Conservation (phyloP, 2,888 invertebrate genomes). For the Coleophora deauratella region DNA sequence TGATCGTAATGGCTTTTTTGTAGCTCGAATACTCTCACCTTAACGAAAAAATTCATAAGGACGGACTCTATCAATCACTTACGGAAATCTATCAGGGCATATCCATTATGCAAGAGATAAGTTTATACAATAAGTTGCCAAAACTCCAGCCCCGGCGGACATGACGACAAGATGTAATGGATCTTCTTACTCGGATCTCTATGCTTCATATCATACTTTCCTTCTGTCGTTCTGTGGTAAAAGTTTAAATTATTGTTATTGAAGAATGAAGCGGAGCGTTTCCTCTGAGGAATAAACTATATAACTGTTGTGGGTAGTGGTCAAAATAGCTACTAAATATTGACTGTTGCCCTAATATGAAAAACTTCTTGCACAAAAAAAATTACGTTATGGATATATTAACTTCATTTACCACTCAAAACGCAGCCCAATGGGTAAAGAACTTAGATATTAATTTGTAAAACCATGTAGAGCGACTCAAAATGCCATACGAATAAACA, state of each 20-base stretch:
- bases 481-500: too few relatives aligned
- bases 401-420: too few relatives aligned
- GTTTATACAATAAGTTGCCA: constrained; percentile 60
- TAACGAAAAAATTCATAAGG: constrained; percentile 22
- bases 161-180: constrained; percentile 5
- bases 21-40: constrained; percentile 3
- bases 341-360: neutral
- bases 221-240: too few relatives aligned
- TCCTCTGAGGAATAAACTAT: neutral
- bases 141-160: constrained; percentile 31
- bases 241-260: neutral
- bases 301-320: neutral
- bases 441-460: too few relatives aligned
- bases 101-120: constrained; percentile 73
- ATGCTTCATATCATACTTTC: neutral
- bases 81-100: constrained; percentile 70
- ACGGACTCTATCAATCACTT: constrained; percentile 69
- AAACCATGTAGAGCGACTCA: too few relatives aligned
- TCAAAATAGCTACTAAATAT: too few relatives aligned
- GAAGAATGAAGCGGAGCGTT: neutral
- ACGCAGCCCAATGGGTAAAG: too few relatives aligned
- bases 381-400: too few relatives aligned
- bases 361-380: too few relatives aligned
- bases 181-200: neutral
- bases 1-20: too few relatives aligned